These are phyloP conservation scores for Hymenopus coronatus DNA, from an alignment of 2,888 invertebrate species.

Conservation along the genomic window DNA sequence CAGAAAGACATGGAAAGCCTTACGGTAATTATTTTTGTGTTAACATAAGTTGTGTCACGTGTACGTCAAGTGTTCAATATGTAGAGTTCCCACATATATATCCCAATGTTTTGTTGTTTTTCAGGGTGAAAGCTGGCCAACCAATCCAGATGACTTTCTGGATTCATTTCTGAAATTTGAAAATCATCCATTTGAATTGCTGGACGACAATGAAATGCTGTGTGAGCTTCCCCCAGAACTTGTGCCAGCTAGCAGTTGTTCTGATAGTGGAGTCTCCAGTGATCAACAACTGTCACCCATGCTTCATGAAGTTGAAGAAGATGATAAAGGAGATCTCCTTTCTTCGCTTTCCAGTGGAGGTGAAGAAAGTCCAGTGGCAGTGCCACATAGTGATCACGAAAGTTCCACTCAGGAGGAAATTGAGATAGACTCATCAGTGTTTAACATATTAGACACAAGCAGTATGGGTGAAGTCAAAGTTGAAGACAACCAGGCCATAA, in stretches of 20 bases:
- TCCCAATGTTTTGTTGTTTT: conserved; percentile 30
- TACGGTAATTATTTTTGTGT: conserved; percentile 20
- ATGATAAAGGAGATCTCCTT: conserved; percentile 17
- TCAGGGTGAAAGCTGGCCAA: conserved; percentile 51
- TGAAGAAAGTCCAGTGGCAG: conserved; percentile 21
- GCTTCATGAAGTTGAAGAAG: conserved; percentile 28
- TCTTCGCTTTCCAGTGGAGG: conserved; percentile 11
- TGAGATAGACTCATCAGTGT: conserved; percentile 31
- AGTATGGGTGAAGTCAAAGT: conserved; percentile 32
- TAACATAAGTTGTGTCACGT: not conserved
- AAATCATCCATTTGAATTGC: conserved; percentile 54
- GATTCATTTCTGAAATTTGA: conserved; percentile 66
- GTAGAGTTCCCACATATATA: not conserved
- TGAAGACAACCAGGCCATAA: conserved; percentile 34
- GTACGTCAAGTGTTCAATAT: not conserved
- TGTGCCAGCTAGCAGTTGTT: conserved; percentile 48
- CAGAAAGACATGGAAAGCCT: conserved; percentile 26
- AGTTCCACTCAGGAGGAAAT: conserved; percentile 28
- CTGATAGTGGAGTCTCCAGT: conserved; percentile 70
- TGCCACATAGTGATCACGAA: conserved; percentile 14
- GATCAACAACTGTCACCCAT: conserved; percentile 45
- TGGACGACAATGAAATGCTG: conserved; percentile 26
- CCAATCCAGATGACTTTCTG: conserved; percentile 61
- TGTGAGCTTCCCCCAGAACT: not conserved
- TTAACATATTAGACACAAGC: conserved; percentile 30